These are phyloP conservation scores for Macrostomum lignano DNA, from an alignment of 1,140 invertebrate species.

Conservation along the genomic window DNA sequence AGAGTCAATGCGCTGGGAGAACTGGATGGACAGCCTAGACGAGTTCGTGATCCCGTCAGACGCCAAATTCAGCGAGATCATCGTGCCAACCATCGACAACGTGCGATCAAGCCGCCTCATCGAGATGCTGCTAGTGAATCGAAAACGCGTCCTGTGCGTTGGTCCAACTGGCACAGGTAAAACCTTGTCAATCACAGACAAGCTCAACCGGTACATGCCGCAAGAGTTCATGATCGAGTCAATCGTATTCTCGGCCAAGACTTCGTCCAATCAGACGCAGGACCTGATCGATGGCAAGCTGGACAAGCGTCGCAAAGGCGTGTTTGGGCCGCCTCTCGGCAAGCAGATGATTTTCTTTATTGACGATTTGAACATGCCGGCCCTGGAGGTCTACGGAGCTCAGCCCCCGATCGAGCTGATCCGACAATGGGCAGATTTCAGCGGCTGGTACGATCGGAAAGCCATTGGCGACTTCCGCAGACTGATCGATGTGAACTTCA, in stretches of 20 bases:
- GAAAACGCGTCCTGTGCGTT: conserved; percentile 22
- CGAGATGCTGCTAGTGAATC: conserved; percentile 20
- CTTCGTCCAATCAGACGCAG: conserved; percentile 27
- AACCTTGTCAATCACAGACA: conserved; percentile 25
- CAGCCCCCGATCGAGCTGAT: conserved; percentile 26
- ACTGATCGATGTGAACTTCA: conserved; percentile 38
- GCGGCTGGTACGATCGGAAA: conserved; percentile 39
- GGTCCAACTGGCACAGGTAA: conserved; percentile 29
- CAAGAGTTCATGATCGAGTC: conserved; percentile 26
- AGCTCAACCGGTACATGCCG: conserved; percentile 21
- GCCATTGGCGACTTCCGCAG: conserved; percentile 44
- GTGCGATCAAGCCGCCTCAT: conserved; percentile 38
- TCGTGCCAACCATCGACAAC: conserved; percentile 63
- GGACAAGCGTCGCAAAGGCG: conserved; percentile 28
- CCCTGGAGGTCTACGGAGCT: conserved; percentile 24
- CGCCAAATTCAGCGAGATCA: conserved; percentile 44
- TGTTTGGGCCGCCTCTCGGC: conserved; percentile 28
- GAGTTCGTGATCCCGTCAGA: conserved; percentile 15
- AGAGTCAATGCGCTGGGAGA: too few species aligned
- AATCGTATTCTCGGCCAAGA: conserved; percentile 28
- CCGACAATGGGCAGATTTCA: conserved; percentile 26
- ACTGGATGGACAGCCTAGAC: conserved; percentile 39
- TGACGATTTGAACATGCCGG: conserved; percentile 30
- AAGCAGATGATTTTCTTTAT: conserved; percentile 28
- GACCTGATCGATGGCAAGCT: conserved; percentile 29